Percentiles rank a stretch among this genome's conserved stretches.
Evolutionary conservation across 2,113 vertebrate genomes (phyloP).

Genomic region (Cebus imitator): DNA sequence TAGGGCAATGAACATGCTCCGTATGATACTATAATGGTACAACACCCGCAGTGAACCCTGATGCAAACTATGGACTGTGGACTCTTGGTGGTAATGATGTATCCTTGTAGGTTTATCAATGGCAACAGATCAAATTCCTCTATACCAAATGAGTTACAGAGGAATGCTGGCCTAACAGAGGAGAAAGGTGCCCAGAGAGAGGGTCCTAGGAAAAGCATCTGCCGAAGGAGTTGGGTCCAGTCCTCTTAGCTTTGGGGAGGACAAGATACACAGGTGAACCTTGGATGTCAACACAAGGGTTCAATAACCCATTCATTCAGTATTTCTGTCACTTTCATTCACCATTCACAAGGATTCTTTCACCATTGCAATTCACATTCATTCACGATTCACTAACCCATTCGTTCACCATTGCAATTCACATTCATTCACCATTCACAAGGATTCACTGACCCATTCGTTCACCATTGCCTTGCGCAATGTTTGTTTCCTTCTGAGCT

Average conservation of each 20-base stretch:
- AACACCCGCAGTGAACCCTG: background rate
- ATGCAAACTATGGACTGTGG: background rate
- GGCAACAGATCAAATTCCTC: background rate
- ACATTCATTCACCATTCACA: too few relatives aligned
- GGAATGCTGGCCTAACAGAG: background rate
- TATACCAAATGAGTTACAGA: background rate
- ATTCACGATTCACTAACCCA: too few relatives aligned
- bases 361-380: too few relatives aligned
- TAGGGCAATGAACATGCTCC: background rate
- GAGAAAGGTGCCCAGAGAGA: background rate
- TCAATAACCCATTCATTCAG: too few relatives aligned
- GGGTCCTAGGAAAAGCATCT: background rate
- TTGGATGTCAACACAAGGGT: too few relatives aligned
- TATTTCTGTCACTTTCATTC: too few relatives aligned
- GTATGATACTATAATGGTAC: too few relatives aligned
- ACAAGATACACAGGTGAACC: background rate
- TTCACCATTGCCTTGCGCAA: too few relatives aligned
- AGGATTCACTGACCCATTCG: too few relatives aligned
- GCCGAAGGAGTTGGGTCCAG: background rate
- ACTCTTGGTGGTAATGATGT: too few relatives aligned
- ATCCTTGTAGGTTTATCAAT: background rate
- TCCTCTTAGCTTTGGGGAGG: background rate
- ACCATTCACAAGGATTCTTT: too few relatives aligned
- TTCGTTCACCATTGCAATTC: too few relatives aligned
- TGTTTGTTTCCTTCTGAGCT: background rate